A percentile compares a stretch with the other conserved stretches of the same genome.
These are phyloP conservation scores for Larimichthys polyactis DNA, from an alignment of 2,113 vertebrate genomes.

Conservation along the genomic window DNA sequence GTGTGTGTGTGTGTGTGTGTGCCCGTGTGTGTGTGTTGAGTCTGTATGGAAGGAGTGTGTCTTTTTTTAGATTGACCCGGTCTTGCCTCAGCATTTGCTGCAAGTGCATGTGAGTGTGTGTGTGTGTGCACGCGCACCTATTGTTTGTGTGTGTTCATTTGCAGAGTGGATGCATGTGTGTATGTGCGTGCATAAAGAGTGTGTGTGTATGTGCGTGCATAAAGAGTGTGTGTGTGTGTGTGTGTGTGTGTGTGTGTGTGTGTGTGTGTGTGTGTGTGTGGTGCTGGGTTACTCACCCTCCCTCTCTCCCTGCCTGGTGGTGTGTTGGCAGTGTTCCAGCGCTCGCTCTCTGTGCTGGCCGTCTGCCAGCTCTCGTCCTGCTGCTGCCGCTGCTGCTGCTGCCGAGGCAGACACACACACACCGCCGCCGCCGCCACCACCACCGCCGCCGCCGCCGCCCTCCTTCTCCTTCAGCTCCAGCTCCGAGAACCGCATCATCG, in stretches of 20 bases:
- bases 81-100: constrained; percentile 73
- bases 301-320: constrained; percentile 80
- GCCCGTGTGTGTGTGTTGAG: constrained; percentile 11
- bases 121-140: constrained; percentile 30
- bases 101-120: constrained; percentile 61
- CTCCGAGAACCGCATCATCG: constrained; percentile 99
- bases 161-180: constrained; percentile 26
- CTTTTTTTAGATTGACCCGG: constrained; percentile 72
- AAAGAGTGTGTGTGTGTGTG: no score
- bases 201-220: no score
- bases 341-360: constrained; percentile 88
- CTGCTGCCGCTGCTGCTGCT: constrained; percentile 68
- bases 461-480: constrained; percentile 98
- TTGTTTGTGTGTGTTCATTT: constrained; percentile 70
- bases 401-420: constrained; percentile 59
- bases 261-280: constrained; percentile 75
- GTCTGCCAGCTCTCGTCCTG: constrained; percentile 92
- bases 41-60: constrained; percentile 34
- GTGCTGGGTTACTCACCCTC: constrained; percentile 86
- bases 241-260: constrained; percentile 4
- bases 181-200: constrained; percentile 9
- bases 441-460: constrained; percentile 80
- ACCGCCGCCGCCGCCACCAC: constrained; percentile 71
- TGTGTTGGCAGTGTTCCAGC: constrained; percentile 87
- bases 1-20: constrained; percentile 10